These are phyloP conservation scores for Darevskia mixta DNA, from an alignment of 2,797 vertebrate species.

Conservation along the genomic window DNA sequence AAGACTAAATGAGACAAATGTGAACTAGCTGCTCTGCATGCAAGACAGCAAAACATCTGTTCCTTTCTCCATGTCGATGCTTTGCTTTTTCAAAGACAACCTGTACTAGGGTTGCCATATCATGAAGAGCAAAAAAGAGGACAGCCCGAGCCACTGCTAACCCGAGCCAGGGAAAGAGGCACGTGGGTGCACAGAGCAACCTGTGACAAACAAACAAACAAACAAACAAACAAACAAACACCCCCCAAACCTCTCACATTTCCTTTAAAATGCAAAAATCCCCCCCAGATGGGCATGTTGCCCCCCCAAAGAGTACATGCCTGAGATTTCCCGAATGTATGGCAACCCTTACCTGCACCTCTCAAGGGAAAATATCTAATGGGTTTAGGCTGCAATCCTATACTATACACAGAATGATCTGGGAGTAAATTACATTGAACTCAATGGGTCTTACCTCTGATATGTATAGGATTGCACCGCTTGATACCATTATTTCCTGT, in stretches of 20 bases:
- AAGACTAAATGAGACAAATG: constrained; percentile 66
- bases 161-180: too few relatives aligned
- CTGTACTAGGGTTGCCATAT: background rate
- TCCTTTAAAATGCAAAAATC: too few relatives aligned
- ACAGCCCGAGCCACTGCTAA: too few relatives aligned
- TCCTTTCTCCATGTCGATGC: constrained; percentile 56
- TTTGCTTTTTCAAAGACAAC: constrained; percentile 32
- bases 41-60: constrained; percentile 53
- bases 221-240: too few relatives aligned
- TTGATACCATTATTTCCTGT: background rate
- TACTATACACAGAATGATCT: background rate
- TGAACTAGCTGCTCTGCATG: constrained; percentile 36
- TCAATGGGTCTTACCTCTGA: background rate
- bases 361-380: background rate
- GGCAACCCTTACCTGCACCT: too few relatives aligned
- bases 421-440: background rate
- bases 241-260: too few relatives aligned
- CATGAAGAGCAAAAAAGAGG: too few relatives aligned
- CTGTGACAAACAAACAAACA: too few relatives aligned
- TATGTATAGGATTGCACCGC: background rate
- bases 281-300: too few relatives aligned
- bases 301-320: too few relatives aligned
- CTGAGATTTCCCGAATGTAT: too few relatives aligned
- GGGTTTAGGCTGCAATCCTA: background rate
- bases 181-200: too few relatives aligned